Evolutionary conservation across 2,113 vertebrate species (phyloP).

Genomic region (Rhabdornis inornatus): DNA sequence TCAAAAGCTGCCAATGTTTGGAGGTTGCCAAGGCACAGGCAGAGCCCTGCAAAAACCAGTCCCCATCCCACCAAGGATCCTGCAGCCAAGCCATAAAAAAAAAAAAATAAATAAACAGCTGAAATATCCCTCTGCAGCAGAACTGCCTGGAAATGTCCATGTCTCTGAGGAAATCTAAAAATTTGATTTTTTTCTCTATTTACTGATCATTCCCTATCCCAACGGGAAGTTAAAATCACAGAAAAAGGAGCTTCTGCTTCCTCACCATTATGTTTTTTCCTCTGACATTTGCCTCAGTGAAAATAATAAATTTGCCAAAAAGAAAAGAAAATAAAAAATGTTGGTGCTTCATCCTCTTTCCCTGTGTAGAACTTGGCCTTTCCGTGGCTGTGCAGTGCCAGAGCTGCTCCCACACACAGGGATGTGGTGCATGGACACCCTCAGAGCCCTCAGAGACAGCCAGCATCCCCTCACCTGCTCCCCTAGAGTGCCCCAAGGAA

Average conservation of each 20-base stretch:
- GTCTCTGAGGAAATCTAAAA: neutral
- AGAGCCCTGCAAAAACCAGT: neutral
- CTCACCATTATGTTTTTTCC: neutral
- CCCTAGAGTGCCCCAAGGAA: neutral
- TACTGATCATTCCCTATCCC: neutral
- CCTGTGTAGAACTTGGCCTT: neutral
- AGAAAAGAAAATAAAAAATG: neutral
- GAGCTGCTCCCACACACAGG: neutral
- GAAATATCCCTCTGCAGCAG: neutral
- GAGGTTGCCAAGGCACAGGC: neutral
- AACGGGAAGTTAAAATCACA: neutral
- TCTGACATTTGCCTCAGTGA: neutral
- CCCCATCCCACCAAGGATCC: neutral
- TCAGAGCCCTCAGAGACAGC: neutral
- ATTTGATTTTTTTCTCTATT: neutral
- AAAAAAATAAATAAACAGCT: neutral
- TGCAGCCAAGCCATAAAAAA: neutral
- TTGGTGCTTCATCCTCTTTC: neutral
- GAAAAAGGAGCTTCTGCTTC: neutral
- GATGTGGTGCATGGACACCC: fast-evolving
- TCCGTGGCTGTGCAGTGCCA: neutral
- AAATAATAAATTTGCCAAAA: neutral
- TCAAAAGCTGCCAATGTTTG: neutral
- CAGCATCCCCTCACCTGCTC: neutral
- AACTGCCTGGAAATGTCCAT: neutral